Evolutionary conservation across 2,797 vertebrate genomes (phyloP), one percentile per base, ranked within the genome.

Genomic region (Anas acuta): DNA sequence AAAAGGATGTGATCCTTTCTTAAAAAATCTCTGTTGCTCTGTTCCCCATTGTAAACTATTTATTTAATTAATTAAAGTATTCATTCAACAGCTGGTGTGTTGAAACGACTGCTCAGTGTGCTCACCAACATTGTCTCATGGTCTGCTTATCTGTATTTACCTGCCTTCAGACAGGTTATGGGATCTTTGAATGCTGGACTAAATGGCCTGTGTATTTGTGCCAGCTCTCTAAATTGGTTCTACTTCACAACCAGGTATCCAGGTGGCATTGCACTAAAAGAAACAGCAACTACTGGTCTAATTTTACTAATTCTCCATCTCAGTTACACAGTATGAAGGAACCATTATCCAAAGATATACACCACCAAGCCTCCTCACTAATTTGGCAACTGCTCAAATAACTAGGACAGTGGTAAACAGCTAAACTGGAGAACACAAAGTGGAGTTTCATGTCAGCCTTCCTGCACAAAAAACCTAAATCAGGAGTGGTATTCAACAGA

Each of bases 171-270:
- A n/a, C 21, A 64, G 22, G 10, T 41, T 58, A 41, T 16, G 25
- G 0, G 1, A 8, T n/a, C 11, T 30, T 53, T 33, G 4, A 51
- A 18, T 25, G 2, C 0, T n/a, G 47, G 30, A 41, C 15, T 41
- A 25, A 53, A 58, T 56, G 32, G 2, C 41, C 62, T 41, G 37
- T 28, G 28, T 3, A 39, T 77, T 61, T 67, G 4, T 62, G 41
- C 12, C 41, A 62, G 23, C 8, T 56, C 13, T 58, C 28, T 45
- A n/a, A 62, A 67, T 37, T 25, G 8, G 3, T 14, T 54, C 6
- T 32, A 4, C 37, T 81, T 22, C 39, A 65, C 25, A 33, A 28
- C 5, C 23, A 57, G 25, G 7, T 30, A 32, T 14, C 13, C 3
- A 25, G 5, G 11, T 33, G 28, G 18, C 54, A 64, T 12, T 69